Base-by-base conservation (phyloP, 1,140 invertebrate genomes). In the Rhynchophorus ferrugineus region DNA sequence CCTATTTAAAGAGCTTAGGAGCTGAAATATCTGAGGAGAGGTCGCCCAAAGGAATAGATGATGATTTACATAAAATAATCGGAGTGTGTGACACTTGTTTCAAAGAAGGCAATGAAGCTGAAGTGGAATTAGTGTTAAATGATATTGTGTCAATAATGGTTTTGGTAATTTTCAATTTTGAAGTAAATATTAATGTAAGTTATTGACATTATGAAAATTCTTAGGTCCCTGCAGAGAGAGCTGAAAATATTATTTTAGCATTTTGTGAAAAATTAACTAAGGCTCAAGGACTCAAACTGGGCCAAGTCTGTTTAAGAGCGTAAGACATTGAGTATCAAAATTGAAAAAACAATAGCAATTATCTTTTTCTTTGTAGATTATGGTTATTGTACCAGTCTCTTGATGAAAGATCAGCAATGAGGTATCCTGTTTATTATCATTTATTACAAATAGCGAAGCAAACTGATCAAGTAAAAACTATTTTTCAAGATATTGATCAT, bases 211-310 rank as follows among this genome's bases (percentile, higher is more conserved):
- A 16, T 46, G 13, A 46, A 34, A n/a, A n/a, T n/a, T 63, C 61
- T 17, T 57, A 85, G 84, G 87, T 92, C 48, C 89, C 88, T 9
- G 75, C 84, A 35, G 87, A 92, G 61, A 79, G 89, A 54, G 88
- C 87, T n/a, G 89, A 93, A 72, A 89, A 89, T 65, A 81, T 95
- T 56, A 88, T 95, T 54, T 68, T 90, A 44, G 84, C 89, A 38
- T 95, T 96, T 68, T 94, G 91, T 74, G 89, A 96, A 69, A 92
- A 95, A 72, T 74, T 97, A 51, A 83, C 83, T n/a, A 95, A 95
- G 76, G 84, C 89, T 19, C 85, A 87, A n/a, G 83, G 83, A 20
- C 80, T 83, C 50, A 91, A 91, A 68, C 73, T 91, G 47, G 87
- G 85, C 44, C 71, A 83, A 48, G 81, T 91, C 34, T 85, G 89